Evolutionary conservation across 1,140 invertebrate species (phyloP).

Genomic region (Apis mellifera): DNA sequence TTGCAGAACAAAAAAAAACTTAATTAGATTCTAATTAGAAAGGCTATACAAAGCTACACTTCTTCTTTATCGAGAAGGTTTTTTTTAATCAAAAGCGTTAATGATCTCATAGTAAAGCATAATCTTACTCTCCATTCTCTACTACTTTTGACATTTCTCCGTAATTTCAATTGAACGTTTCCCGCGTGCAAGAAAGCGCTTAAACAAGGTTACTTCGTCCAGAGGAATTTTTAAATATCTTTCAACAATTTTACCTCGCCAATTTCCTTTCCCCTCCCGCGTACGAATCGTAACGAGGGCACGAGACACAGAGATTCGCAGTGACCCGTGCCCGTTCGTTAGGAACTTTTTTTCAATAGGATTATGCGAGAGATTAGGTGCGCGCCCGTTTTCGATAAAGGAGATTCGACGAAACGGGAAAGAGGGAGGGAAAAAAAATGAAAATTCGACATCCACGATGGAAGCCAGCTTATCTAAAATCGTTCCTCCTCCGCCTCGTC

Average conservation of each 20-base stretch:
- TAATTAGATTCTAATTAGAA: too few relatives aligned
- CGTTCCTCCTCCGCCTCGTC: background rate
- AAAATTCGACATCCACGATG: conserved; percentile 13
- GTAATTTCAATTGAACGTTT: too few relatives aligned
- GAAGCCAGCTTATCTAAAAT: conserved; percentile 45
- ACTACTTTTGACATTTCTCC: too few relatives aligned
- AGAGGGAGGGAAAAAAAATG: background rate
- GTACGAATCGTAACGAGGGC: background rate
- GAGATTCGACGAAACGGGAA: background rate
- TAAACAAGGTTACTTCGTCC: background rate
- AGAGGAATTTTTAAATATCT: too few relatives aligned
- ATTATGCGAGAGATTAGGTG: conserved; percentile 43
- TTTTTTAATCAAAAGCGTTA: too few relatives aligned
- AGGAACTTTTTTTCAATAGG: conserved; percentile 20
- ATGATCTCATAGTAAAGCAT: too few relatives aligned
- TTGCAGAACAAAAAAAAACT: too few relatives aligned
- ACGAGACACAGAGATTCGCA: background rate
- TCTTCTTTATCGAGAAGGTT: too few relatives aligned
- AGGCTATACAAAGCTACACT: too few relatives aligned
- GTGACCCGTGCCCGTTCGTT: background rate
- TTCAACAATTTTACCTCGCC: too few relatives aligned
- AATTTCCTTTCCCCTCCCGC: too few relatives aligned
- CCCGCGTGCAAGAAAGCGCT: background rate
- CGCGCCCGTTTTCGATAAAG: background rate
- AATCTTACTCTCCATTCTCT: too few relatives aligned